Conservation (phyloP, 1,140 invertebrate genomes). For the Trigoniulus corallinus region DNA sequence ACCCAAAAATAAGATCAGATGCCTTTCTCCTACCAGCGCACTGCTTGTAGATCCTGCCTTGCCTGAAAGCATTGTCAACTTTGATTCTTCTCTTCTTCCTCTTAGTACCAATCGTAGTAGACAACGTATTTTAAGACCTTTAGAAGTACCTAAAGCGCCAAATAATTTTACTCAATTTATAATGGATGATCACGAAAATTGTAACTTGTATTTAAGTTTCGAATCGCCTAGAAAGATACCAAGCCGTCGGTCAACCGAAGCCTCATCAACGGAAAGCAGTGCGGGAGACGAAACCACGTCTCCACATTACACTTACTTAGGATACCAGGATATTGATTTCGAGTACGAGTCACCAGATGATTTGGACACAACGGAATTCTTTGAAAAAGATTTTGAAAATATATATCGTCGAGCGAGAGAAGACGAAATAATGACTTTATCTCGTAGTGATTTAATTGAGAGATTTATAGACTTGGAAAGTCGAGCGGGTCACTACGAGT, state of each 20-base stretch:
- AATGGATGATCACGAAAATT: slow-evolving; percentile 24
- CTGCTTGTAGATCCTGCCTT: too few species aligned
- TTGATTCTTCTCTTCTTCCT: too few species aligned
- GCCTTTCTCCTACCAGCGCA: too few species aligned
- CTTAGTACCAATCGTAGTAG: too few species aligned
- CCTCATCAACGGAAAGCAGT: not conserved
- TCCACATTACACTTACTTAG: too few species aligned
- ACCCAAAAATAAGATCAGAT: too few species aligned
- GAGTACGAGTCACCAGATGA: slow-evolving; percentile 7
- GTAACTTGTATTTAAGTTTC: slow-evolving; percentile 17
- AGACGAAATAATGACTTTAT: slow-evolving; percentile 17
- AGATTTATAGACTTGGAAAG: slow-evolving; percentile 14
- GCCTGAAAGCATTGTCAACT: too few species aligned
- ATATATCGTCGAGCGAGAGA: slow-evolving; percentile 17
- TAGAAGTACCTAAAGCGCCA: slow-evolving; percentile 22
- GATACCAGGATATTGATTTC: slow-evolving; percentile 7
- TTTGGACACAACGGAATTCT: slow-evolving; percentile 15
- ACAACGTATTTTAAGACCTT: slow-evolving; percentile 16
- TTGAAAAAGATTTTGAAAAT: slow-evolving; percentile 21
- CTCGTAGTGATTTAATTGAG: slow-evolving; percentile 15
- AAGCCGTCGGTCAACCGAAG: slow-evolving; percentile 1
- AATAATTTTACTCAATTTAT: slow-evolving; percentile 25
- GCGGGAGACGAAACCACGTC: not conserved
- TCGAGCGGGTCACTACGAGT: slow-evolving; percentile 12
- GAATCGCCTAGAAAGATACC: slow-evolving; percentile 6